Evolutionary conservation across 2,888 invertebrate genomes (phyloP).

Genomic region (Tenodera sinensis): DNA sequence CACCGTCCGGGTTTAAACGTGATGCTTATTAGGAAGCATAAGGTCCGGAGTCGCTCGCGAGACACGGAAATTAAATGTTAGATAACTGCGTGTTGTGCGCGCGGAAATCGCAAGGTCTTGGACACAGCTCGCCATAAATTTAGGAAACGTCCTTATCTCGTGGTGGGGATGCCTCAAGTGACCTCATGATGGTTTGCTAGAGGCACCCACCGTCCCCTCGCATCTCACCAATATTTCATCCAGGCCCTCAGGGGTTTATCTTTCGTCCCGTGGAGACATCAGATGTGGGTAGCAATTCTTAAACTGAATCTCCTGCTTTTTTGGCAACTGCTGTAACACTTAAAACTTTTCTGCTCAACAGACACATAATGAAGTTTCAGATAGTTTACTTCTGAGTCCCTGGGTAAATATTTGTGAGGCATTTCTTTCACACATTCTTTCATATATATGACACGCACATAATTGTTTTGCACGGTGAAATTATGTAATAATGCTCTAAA

Average conservation of each 20-base stretch:
- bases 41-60: neutral
- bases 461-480: no score
- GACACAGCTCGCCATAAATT: neutral
- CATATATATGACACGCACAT: no score
- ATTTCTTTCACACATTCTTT: no score
- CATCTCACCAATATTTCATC: neutral
- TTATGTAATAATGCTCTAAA: no score
- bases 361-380: neutral
- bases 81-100: neutral
- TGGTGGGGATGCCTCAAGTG: neutral
- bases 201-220: neutral
- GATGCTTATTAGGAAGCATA: neutral
- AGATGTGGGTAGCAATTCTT: neutral
- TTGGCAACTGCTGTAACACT: neutral
- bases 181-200: neutral
- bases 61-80: neutral
- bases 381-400: neutral
- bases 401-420: no score
- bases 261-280: neutral
- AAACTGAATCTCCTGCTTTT: neutral
- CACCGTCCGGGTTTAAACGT: neutral
- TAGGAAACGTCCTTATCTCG: neutral
- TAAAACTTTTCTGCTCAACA: neutral
- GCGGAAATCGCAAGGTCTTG: neutral
- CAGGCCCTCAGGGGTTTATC: neutral